phyloP scores from a whole-genome alignment of 2,113 vertebrate species.

The Haliaeetus leucogaster region DNA sequence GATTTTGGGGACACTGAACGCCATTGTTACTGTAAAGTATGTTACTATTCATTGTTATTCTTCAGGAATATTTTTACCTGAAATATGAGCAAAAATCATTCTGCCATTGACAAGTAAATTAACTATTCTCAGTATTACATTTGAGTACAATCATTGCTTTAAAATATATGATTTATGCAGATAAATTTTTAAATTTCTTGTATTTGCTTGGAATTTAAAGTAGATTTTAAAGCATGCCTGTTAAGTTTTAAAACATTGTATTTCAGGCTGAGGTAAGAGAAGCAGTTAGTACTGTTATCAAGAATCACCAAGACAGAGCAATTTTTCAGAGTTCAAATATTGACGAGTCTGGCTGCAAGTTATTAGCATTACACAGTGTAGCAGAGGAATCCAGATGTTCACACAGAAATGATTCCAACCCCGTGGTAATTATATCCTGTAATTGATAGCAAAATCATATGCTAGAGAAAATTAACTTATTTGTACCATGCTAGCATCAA shows the following conservation, averaged over 20 bases:
- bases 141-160: not conserved
- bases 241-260: not conserved
- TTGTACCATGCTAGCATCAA: not conserved
- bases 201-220: not conserved
- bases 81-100: not conserved
- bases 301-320: not conserved
- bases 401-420: constrained; percentile 12
- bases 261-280: constrained; percentile 57
- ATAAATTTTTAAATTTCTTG: not conserved
- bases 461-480: not conserved
- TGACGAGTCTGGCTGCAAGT: constrained; percentile 25
- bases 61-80: not conserved
- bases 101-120: not conserved
- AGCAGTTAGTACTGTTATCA: not conserved
- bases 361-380: not conserved
- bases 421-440: constrained; percentile 47
- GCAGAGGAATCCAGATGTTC: constrained; percentile 6
- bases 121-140: not conserved
- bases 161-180: not conserved
- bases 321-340: not conserved
- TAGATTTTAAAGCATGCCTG: not conserved
- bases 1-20: not conserved
- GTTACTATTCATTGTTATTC: not conserved
- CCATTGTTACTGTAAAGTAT: not conserved
- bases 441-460: not conserved